A percentile compares a stretch with the other conserved stretches of the same genome.
phyloP scores from a whole-genome alignment of 2,888 invertebrate genomes.

The Amiota mariae region DNA sequence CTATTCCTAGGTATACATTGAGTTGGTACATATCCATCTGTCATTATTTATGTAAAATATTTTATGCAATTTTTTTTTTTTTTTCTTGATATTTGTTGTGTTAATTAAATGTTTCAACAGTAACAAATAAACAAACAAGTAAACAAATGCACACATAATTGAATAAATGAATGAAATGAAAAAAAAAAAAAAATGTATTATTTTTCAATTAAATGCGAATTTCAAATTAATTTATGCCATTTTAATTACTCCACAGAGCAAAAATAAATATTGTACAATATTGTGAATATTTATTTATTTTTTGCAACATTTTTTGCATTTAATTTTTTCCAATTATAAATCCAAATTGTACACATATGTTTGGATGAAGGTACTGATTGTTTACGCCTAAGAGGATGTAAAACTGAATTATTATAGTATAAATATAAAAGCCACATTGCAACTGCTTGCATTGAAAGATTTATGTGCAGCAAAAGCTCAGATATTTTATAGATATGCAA shows the following conservation, averaged over 20 bases:
- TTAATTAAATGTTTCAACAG: slow-evolving; percentile 13
- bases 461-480: slow-evolving; percentile 29
- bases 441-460: slow-evolving; percentile 34
- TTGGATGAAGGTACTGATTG: background rate
- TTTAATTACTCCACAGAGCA: slow-evolving; percentile 20
- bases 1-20: too few species aligned
- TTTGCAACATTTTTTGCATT: background rate
- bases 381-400: slow-evolving; percentile 37
- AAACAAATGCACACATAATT: background rate
- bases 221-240: slow-evolving; percentile 19
- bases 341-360: too few species aligned
- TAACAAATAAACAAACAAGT: background rate
- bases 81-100: slow-evolving; percentile 5
- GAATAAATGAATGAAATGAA: background rate
- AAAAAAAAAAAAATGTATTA: background rate
- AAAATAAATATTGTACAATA: background rate
- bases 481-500: background rate
- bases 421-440: slow-evolving; percentile 4
- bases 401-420: background rate
- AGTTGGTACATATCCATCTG: background rate
- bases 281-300: background rate
- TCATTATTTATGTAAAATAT: background rate
- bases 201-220: slow-evolving; percentile 28
- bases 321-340: background rate
- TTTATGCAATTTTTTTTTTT: background rate